A percentile compares a stretch with the other conserved stretches of the same genome.
Conservation (phyloP, 2,888 invertebrate species). For the Sminthurides aquaticus region DNA sequence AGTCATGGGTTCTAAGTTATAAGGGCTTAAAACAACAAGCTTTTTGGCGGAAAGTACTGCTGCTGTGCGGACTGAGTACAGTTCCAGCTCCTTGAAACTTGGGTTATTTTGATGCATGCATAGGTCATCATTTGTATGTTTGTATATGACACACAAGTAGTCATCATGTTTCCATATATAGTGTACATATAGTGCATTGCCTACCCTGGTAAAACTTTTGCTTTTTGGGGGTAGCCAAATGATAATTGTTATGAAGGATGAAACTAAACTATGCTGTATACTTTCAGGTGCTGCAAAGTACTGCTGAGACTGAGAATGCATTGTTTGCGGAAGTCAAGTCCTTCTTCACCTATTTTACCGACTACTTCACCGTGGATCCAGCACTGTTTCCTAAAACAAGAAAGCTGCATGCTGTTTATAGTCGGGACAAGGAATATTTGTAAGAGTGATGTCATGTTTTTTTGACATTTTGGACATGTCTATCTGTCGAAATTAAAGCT, state of each 20-base stretch:
- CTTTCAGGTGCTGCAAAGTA: neutral
- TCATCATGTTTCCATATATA: neutral
- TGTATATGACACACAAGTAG: neutral
- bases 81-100: neutral
- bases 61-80: neutral
- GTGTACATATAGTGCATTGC: neutral
- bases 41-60: too few species aligned
- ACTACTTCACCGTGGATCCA: conserved; percentile 61
- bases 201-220: too few species aligned
- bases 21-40: too few species aligned
- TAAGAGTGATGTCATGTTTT: conserved; percentile 52
- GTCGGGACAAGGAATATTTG: conserved; percentile 85
- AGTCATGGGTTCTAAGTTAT: too few species aligned
- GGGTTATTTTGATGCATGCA: neutral
- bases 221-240: too few species aligned
- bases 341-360: conserved; percentile 55
- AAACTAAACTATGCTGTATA: too few species aligned
- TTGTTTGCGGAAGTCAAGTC: conserved; percentile 43
- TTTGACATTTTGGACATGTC: conserved; percentile 15
- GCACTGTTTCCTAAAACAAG: conserved; percentile 64
- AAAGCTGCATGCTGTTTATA: conserved; percentile 79
- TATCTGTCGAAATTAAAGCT: neutral
- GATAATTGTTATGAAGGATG: too few species aligned
- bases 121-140: neutral
- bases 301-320: conserved; percentile 7